A percentile compares a stretch with the other conserved stretches of the same genome.
Conservation (phyloP, 2,797 vertebrate species). For the Gambelia wislizenii region DNA sequence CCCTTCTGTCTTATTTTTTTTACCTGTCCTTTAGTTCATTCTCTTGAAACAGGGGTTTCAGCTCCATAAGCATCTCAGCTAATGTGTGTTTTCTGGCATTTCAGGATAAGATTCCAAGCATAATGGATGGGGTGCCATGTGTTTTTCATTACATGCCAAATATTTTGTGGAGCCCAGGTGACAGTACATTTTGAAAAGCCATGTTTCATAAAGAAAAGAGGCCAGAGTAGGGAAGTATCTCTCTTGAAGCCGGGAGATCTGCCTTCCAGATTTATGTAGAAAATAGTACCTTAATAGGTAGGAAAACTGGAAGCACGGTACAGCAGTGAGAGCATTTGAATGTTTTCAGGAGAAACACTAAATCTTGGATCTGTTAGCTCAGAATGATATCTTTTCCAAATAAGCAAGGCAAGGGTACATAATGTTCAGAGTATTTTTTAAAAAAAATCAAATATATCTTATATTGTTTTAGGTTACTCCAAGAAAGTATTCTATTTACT, state of each 20-base stretch:
- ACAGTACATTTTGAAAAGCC: slow-evolving; percentile 62
- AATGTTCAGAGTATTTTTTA: not conserved
- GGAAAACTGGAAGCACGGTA: not conserved
- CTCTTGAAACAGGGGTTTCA: slow-evolving; percentile 46
- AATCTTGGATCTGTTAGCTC: not conserved
- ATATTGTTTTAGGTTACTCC: not conserved
- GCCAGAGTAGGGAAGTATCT: slow-evolving; percentile 19
- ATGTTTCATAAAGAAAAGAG: slow-evolving; percentile 53
- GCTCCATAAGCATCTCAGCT: slow-evolving; percentile 37
- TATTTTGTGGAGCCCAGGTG: slow-evolving; percentile 64
- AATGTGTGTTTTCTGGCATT: slow-evolving; percentile 39
- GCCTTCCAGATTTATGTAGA: not conserved
- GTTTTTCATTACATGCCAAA: slow-evolving; percentile 71
- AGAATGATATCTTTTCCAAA: not conserved
- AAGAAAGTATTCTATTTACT: slow-evolving; percentile 32
- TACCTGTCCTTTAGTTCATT: not conserved
- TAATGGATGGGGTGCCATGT: slow-evolving; percentile 55
- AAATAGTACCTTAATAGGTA: not conserved
- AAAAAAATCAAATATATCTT: not conserved
- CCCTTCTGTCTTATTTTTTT: not conserved
- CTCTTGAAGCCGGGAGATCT: slow-evolving; percentile 19
- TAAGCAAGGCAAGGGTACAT: not conserved
- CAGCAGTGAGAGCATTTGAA: not conserved
- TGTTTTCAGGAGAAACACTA: slow-evolving; percentile 1
- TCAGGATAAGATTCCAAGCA: slow-evolving; percentile 42